Percentiles rank a stretch among this genome's conserved stretches.
phyloP scores from a whole-genome alignment of 2,797 vertebrate species.

The Hyperoplus immaculatus region DNA sequence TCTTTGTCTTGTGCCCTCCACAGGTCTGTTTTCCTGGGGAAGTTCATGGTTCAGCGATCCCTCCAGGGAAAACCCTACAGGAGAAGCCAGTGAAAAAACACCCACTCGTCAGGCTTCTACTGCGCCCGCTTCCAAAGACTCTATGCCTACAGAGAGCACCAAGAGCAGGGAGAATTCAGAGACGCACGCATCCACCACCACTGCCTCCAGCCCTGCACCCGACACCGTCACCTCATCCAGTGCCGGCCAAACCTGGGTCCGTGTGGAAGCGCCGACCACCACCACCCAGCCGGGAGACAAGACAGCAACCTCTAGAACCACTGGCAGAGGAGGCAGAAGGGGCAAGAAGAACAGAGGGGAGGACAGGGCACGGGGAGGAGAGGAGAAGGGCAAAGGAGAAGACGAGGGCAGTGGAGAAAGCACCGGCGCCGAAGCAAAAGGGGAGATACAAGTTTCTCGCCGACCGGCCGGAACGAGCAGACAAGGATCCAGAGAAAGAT shows the following conservation, averaged over 20 bases:
- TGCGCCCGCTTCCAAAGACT: constrained; percentile 38
- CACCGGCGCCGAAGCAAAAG: constrained; percentile 74
- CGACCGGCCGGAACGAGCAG: constrained; percentile 70
- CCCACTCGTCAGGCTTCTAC: constrained; percentile 62
- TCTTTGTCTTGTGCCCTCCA: constrained; percentile 31
- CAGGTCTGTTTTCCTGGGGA: constrained; percentile 77
- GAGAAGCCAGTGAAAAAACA: constrained; percentile 53
- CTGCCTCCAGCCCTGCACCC: constrained; percentile 44
- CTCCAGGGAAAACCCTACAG: constrained; percentile 41
- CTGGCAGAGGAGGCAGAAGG: constrained; percentile 70
- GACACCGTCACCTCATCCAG: constrained; percentile 46
- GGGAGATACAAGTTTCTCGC: constrained; percentile 82
- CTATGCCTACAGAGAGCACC: constrained; percentile 49
- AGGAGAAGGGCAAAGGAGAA: constrained; percentile 63
- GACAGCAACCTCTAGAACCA: constrained; percentile 67
- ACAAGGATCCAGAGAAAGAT: constrained; percentile 77
- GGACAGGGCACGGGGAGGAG: constrained; percentile 67
- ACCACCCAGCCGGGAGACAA: constrained; percentile 61
- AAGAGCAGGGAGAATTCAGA: constrained; percentile 50
- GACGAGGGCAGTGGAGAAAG: constrained; percentile 77
- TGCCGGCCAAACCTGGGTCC: constrained; percentile 57
- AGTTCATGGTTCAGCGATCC: constrained; percentile 65
- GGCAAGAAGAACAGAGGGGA: constrained; percentile 79
- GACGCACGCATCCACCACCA: constrained; percentile 10
- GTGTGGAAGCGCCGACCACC: constrained; percentile 63